Percentiles rank a stretch among this genome's conserved stretches.
Conservation (phyloP, 1,140 invertebrate genomes). For the Rhyzopertha dominica region DNA sequence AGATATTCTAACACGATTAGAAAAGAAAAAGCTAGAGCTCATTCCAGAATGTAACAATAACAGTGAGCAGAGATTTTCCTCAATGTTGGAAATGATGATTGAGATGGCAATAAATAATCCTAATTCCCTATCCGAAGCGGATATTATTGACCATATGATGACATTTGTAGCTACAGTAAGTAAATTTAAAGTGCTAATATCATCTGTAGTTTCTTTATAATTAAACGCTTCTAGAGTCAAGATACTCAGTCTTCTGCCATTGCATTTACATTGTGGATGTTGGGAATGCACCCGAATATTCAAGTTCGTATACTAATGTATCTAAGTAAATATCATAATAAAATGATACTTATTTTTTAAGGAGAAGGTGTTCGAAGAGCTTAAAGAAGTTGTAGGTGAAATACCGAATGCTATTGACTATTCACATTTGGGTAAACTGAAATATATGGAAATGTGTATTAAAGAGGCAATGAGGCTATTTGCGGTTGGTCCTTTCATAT, state of each 20-base stretch:
- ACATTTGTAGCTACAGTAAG: slow-evolving; percentile 23
- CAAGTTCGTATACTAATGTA: slow-evolving; percentile 11
- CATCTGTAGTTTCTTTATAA: slow-evolving; percentile 10
- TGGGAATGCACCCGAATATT: slow-evolving; percentile 28
- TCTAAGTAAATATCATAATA: slow-evolving; percentile 1
- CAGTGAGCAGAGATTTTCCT: slow-evolving; percentile 8
- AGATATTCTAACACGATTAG: slow-evolving; percentile 8
- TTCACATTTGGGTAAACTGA: slow-evolving; percentile 16
- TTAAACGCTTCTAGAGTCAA: slow-evolving; percentile 25
- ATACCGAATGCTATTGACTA: slow-evolving; percentile 1
- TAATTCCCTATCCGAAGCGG: slow-evolving; percentile 13
- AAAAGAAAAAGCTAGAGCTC: too few relatives aligned
- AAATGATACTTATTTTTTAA: neutral
- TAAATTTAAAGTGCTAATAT: slow-evolving; percentile 4
- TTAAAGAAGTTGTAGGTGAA: slow-evolving; percentile 19
- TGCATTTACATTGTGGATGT: slow-evolving; percentile 16
- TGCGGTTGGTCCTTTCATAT: slow-evolving; percentile 25
- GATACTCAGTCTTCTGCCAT: slow-evolving; percentile 24
- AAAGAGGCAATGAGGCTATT: slow-evolving; percentile 28
- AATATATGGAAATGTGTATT: slow-evolving; percentile 31
- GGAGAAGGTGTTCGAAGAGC: slow-evolving; percentile 20
- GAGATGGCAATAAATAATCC: slow-evolving; percentile 16
- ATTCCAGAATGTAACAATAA: too few relatives aligned
- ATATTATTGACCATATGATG: slow-evolving; percentile 21
- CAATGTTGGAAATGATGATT: slow-evolving; percentile 16